Evolutionary conservation across 1,140 invertebrate species (phyloP).

Genomic region (Drosophila guanche): DNA sequence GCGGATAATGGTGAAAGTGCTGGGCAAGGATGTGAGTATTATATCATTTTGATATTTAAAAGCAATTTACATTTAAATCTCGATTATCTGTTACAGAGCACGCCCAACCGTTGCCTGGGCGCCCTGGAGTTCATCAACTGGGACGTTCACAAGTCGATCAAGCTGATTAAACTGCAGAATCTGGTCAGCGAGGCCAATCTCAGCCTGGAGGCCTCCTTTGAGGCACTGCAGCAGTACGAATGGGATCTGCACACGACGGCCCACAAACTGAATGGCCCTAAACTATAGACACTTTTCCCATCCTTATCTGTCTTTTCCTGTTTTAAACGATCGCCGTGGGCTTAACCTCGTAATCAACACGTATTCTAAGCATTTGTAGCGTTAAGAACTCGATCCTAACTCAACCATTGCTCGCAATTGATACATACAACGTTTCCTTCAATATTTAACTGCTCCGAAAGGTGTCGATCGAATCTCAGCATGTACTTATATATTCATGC

Average conservation of each 20-base stretch:
- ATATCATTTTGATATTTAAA: too few species aligned
- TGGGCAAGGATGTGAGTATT: conserved; percentile 91
- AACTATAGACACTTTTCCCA: conserved; percentile 43
- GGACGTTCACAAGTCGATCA: conserved; percentile 95
- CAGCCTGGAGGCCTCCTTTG: conserved; percentile 81
- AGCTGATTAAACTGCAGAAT: conserved; percentile 90
- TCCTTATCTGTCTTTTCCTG: conserved; percentile 10
- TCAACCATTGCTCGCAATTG: conserved; percentile 64
- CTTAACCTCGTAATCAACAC: conserved; percentile 45
- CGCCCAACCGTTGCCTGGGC: conserved; percentile 90
- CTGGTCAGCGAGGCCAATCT: conserved; percentile 84
- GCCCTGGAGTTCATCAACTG: conserved; percentile 93
- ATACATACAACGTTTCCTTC: conserved; percentile 13
- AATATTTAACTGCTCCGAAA: conserved; percentile 10
- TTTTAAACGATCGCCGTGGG: conserved; percentile 49
- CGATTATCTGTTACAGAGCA: conserved; percentile 85
- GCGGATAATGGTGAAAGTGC: conserved; percentile 94
- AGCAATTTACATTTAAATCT: background rate
- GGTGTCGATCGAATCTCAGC: conserved; percentile 67
- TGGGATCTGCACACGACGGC: conserved; percentile 84
- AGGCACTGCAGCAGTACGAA: conserved; percentile 82
- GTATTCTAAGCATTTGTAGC: conserved; percentile 56
- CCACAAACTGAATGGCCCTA: conserved; percentile 72
- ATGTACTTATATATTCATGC: conserved; percentile 67
- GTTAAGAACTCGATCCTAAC: conserved; percentile 38